Evolutionary conservation across 2,797 vertebrate genomes (phyloP), one percentile per base, ranked within the genome.

Genomic region (Enoplosus armatus): DNA sequence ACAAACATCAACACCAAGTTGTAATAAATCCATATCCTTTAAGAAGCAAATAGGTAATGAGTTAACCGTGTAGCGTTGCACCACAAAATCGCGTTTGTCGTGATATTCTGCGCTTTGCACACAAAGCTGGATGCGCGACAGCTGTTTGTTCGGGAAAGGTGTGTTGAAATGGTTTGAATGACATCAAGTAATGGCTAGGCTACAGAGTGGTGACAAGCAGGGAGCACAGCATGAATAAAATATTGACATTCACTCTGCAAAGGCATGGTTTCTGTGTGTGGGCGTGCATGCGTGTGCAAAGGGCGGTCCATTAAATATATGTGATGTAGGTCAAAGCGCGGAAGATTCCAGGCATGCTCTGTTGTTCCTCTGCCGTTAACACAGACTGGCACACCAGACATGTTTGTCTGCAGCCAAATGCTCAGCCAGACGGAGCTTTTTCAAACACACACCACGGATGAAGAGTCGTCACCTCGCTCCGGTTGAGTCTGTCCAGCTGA

Each of bases 151-250:
- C 14, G 45, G 24, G 24, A 58, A 67, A 51, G 59, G 50, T 59
- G 48, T 55, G 50, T 64, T 82, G 64, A 72, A 77, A 73, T 74
- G 69, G 71, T 61, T n/a, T 65, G 85, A 91, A 86, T 87, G 81
- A 82, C 79, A 87, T 86, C 74, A 81, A 76, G 82, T 75, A 77
- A 88, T 60, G 80, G 80, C 63, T 43, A 59, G 67, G 76, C 63
- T 72, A 53, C 75, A 60, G 58, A 85, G 66, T 41, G 50, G 84
- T 76, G 87, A 90, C 80, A 90, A 86, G 72, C 84, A 59, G 68
- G 68, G 68, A 72, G 73, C 83, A 29, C 41, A 56, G 85, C 87
- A 92, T 93, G 78, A 91, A 92, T 93, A 89, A 93, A 91, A 91
- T 83, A 91, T 91, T 65, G 65, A 37, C 35, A 27, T 20, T 73